These are phyloP conservation scores for Malurus splendens DNA, from an alignment of 2,797 vertebrate species.

Conservation along the genomic window DNA sequence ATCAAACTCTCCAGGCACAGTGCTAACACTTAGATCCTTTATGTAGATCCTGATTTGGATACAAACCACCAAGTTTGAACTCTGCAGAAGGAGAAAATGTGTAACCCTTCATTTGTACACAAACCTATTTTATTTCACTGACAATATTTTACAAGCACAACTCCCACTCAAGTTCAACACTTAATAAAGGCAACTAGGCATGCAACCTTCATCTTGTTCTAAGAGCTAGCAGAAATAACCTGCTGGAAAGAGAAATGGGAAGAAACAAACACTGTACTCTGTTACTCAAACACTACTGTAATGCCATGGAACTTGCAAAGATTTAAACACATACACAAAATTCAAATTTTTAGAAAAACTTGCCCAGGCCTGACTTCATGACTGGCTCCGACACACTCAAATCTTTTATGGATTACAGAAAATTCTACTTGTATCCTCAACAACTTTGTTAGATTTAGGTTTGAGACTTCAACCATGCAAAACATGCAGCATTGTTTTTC, in stretches of 20 bases:
- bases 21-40: neutral
- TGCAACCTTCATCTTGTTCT: neutral
- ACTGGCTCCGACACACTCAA: neutral
- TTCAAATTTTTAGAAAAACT: neutral
- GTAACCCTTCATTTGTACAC: neutral
- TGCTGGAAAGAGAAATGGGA: neutral
- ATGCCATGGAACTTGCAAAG: neutral
- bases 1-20: neutral
- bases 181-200: neutral
- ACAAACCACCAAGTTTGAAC: neutral
- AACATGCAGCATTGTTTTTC: neutral
- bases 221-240: neutral
- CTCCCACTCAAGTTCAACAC: neutral
- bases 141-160: neutral
- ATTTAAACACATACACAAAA: neutral
- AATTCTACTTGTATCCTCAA: neutral
- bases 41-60: neutral
- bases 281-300: neutral
- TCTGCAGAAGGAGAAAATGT: neutral
- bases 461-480: neutral
- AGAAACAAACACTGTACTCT: neutral
- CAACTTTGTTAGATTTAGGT: neutral
- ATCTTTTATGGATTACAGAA: neutral
- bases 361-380: fast-evolving
- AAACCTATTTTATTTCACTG: neutral